Evolutionary conservation across 2,888 invertebrate genomes (phyloP), one percentile per base, ranked within the genome.

Genomic region (Drosophila barbarae): DNA sequence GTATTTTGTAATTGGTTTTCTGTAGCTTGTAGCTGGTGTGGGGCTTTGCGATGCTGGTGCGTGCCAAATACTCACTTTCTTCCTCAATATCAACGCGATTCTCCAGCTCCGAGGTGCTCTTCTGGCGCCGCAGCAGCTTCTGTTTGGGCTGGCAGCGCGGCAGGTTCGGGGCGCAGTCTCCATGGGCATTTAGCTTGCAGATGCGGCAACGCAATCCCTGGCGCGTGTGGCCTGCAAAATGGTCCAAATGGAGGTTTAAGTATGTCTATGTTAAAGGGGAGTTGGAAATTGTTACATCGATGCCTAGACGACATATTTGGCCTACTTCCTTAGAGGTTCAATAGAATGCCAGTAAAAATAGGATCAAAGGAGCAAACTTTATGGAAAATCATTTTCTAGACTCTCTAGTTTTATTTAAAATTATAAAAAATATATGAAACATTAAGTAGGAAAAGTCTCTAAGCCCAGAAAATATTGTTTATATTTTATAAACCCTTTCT

Each of bases 101-200:
- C 87, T 94, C 94, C 71, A 95, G 93, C 88, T 95, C 94, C 10
- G 96, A 96, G 54, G 96, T 95, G 80, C 96, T 96, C 90, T 96
- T 96, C 90, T 97, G 97, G 53, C 97, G 91, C 71, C 97, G 92
- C 66, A 97, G 91, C 56, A 97, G 92, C 55, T 94, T 92, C 26
- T 95, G 94, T 89, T 96, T 96, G 15, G 95, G 94, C 87, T 96
- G 96, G 88, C 97, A 97, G 87, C 94, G 94, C 66, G 93, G 93
- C 18, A 94, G 93, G 83, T 94, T 93, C 12, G 95, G 93, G 90
- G 95, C 93, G 90, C 97, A 97, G 89, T 97, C 96, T 44, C 94
- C 92, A 90, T 97, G 97, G 56, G 96, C 94, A 90, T 97, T 97
- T 90, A 95, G 93, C 90, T 97, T 97, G 90, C 97, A 97, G 72